Base-by-base conservation (phyloP, 2,797 vertebrate species). In the Coendou prehensilis region DNA sequence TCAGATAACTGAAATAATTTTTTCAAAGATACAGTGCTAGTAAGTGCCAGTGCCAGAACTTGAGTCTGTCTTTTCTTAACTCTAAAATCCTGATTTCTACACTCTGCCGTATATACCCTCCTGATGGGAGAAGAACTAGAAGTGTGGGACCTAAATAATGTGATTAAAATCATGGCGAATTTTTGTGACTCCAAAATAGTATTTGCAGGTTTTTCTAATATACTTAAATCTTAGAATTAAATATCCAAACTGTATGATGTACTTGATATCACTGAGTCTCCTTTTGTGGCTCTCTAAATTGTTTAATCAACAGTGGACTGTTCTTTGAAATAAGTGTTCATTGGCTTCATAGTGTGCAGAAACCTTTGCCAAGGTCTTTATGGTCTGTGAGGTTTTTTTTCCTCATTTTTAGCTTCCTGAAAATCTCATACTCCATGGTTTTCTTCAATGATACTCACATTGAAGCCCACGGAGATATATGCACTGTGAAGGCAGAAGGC, bases 301-400 rank as follows among this genome's bases (percentile, higher is more conserved):
- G 23, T 81, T 94, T 84, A 67, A 93, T 86, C 50, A 18, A 67
- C 9, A 78, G 23, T 78, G 15, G 28, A 33, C 47, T 75, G 2
- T 69, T 93, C 47, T 94, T 94, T 87, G 47, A 94, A 93, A 91
- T 37, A 94, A 93, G 87, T 64, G 47, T 59, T 71, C 4, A 59
- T 26, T 47, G 41, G 50, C 50, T 89, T 85, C 64, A 69, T 78
- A 90, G 67, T 79, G n/a, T 67, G n/a, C 15, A 61, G 23, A 82
- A 57, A 67, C 2, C 15, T 88, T 33, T 93, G 45, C 18, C 4
- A 18, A 91, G 41, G 50, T 2, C 41, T n/a, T 80, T 93, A 13
- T 87, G 67, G 0, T 50, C 59, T 91, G 56, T 54, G 54, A 52
- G 5, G 17, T 18, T 30, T 69, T 79, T 91, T 71, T 90, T 61